These are phyloP conservation scores for Agrochola circellaris DNA, from an alignment of 2,888 invertebrate genomes.

Conservation along the genomic window DNA sequence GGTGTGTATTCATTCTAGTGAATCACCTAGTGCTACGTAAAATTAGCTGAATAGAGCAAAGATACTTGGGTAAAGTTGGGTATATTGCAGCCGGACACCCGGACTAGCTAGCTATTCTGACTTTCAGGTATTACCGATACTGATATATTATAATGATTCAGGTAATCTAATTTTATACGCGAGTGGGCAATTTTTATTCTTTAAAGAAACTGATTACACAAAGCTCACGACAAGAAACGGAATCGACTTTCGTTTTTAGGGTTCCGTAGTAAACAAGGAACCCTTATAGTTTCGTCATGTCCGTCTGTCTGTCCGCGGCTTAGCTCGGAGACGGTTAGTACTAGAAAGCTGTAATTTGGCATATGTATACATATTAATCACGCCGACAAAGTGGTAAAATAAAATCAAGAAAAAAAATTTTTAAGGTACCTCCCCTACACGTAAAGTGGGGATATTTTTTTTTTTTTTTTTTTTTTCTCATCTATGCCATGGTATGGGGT, in stretches of 20 bases:
- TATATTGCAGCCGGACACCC: not conserved
- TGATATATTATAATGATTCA: not conserved
- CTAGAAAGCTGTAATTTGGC: no score
- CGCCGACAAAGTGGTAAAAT: no score
- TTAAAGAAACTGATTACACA: slow-evolving; percentile 13
- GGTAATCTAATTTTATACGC: not conserved
- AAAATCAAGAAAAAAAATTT: no score
- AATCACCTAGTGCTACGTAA: not conserved
- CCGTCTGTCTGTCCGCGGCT: no score
- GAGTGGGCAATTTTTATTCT: slow-evolving; percentile 4
- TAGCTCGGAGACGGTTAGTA: no score
- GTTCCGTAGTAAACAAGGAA: no score
- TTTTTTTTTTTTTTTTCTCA: no score
- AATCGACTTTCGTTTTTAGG: slow-evolving; percentile 23
- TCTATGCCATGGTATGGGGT: no score
- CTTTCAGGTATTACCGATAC: not conserved
- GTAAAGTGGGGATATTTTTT: no score
- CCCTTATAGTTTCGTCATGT: no score
- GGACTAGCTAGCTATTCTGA: not conserved
- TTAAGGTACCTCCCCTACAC: no score
- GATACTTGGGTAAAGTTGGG: not conserved
- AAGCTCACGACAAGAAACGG: slow-evolving; percentile 16
- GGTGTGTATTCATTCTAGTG: not conserved
- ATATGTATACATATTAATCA: no score
- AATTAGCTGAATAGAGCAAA: not conserved